phyloP scores from a whole-genome alignment of 2,888 invertebrate genomes.

The Hymenopus coronatus region DNA sequence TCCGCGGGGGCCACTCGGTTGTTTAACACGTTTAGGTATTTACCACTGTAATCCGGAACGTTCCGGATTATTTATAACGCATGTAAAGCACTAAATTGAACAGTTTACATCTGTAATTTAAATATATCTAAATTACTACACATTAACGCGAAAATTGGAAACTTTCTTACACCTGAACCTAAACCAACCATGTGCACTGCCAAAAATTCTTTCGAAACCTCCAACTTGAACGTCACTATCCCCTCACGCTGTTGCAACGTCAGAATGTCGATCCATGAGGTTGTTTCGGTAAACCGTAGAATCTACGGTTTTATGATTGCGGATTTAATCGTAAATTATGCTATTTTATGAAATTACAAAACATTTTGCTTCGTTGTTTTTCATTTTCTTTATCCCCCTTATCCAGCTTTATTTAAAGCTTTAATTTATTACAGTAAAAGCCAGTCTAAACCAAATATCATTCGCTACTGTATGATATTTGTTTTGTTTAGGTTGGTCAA shows the following conservation, averaged over 20 bases:
- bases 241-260: constrained; percentile 20
- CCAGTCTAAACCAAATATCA: too few species aligned
- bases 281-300: constrained; percentile 1
- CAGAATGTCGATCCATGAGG: neutral
- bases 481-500: too few species aligned
- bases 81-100: neutral
- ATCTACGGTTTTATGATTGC: neutral
- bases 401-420: too few species aligned
- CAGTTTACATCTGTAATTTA: constrained; percentile 14
- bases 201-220: constrained; percentile 23
- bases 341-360: too few species aligned
- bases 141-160: neutral
- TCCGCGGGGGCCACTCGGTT: constrained; percentile 20
- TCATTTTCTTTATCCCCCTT: too few species aligned
- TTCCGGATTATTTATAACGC: constrained; percentile 17
- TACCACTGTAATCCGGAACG: constrained; percentile 23
- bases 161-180: neutral
- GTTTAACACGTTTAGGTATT: constrained; percentile 21
- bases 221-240: constrained; percentile 16
- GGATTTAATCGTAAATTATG: neutral
- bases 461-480: too few species aligned
- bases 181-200: constrained; percentile 19
- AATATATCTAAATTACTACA: neutral
- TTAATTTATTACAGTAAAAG: too few species aligned
- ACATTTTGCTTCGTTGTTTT: too few species aligned